Conservation (phyloP, 2,797 vertebrate genomes). For the Iguana delicatissima region DNA sequence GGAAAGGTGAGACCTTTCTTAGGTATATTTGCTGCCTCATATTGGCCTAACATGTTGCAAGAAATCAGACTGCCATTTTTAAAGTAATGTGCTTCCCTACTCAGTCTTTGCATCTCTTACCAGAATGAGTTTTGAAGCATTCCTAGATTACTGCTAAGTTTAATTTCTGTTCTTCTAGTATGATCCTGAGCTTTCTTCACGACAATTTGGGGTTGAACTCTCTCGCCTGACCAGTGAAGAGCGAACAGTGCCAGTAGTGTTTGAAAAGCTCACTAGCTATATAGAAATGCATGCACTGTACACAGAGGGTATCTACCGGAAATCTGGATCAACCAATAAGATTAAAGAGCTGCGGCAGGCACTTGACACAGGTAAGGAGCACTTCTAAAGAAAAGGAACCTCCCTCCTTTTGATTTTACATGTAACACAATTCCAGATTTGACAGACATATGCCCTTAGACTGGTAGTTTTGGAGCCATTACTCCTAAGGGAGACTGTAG, state of each 20-base stretch:
- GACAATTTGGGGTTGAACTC: constrained; percentile 96
- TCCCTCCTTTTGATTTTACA: background rate
- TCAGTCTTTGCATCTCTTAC: background rate
- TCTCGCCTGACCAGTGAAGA: constrained; percentile 94
- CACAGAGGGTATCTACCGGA: constrained; percentile 97
- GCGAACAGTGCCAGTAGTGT: constrained; percentile 91
- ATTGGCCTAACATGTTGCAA: background rate
- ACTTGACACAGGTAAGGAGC: constrained; percentile 88
- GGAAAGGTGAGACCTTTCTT: background rate
- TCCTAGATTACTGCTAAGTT: background rate
- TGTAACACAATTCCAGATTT: background rate
- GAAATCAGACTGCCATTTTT: background rate
- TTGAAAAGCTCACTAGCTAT: constrained; percentile 98
- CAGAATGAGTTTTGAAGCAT: background rate
- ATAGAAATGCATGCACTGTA: constrained; percentile 99
- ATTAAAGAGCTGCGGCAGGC: constrained; percentile 95
- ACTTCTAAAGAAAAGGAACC: background rate
- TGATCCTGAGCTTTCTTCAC: constrained; percentile 92
- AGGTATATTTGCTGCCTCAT: background rate
- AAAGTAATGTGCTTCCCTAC: background rate
- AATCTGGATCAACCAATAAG: constrained; percentile 97
- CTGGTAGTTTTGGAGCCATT: background rate
- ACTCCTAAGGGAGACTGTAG: background rate
- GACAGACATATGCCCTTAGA: background rate
- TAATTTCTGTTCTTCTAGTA: constrained; percentile 80